Evolutionary conservation across 2,113 vertebrate genomes (phyloP), one percentile per base, ranked within the genome.

Genomic region (Caretta caretta): DNA sequence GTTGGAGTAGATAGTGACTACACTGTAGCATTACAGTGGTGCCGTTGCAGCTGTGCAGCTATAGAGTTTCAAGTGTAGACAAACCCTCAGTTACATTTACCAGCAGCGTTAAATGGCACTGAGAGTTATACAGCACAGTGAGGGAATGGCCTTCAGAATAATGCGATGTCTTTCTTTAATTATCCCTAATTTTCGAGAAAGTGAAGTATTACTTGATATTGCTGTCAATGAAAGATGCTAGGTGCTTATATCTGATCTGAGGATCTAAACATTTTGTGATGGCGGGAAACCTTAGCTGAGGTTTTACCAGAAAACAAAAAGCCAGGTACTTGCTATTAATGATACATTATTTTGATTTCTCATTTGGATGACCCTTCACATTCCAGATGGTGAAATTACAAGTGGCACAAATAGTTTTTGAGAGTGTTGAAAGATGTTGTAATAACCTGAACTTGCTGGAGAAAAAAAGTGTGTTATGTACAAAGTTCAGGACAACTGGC

Each of bases 141-240:
- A 50, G 42, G 69, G 5, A 89, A 90, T 56, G 83, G 12, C 20
- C 69, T 90, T 90, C 79, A n/a, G 91, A 84, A 81, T 56, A 83
- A 84, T n/a, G 14, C 50, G 80, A 84, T 81, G 2, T 31, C 2
- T 90, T 91, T 69, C 6, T 85, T 14, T 51, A n/a, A 65, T 16
- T 86, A 46, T 50, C 72, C 29, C 90, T 76, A 93, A 53, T 93
- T 96, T 48, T 91, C 59, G 50, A 24, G 20, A 84, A 93, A 97
- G 31, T 42, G 90, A 79, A 76, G 88, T 49, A n/a, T 42, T 29
- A 46, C 27, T 2, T 87, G 46, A 10, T 91, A 88, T 86, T 93
- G 92, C 35, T 94, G 19, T 62, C 57, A 31, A 62, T 31, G 57
- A 62, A 62, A 62, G 57, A 62, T 62, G 12, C 27, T 62, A 62